Base-by-base conservation (phyloP, 2,113 vertebrate genomes). In the Megaceryle torquata region DNA sequence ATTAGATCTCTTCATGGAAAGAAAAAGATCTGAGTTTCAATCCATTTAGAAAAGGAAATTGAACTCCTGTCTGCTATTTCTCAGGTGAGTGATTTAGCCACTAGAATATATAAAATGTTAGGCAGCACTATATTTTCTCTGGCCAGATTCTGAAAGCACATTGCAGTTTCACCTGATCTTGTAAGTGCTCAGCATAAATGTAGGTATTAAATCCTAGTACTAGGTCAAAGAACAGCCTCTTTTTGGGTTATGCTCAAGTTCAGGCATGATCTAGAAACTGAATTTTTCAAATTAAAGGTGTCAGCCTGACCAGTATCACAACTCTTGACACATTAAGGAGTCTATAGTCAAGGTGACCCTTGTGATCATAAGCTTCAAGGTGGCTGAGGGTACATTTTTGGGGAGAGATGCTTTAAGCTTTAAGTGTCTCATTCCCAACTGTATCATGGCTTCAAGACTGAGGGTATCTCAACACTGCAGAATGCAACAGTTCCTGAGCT, bases 41-140 rank as follows among this genome's bases (percentile, higher is more conserved):
- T 37, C 11, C 24, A 77, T 83, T 91, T 86, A 88, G 37, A 77
- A 91, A 74, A 65, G 41, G 63, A 88, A 94, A 87, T 76, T 84
- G 46, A 71, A 70, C 3, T 86, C 19, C 37, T 54, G 39, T 56
- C 35, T 87, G 19, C 15, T 56, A 16, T 83, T 83, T 56, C 82
- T 86, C 63, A 90, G 53, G 33, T 93, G 86, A 77, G 54, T 0
- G 0, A 77, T 92, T 88, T 43, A 77, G 13, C 28, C 41, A 24
- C 53, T 59, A 50, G 25, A 77, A 63, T 77, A 74, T 56, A 82
- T 70, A 43, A 85, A 60, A 31, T 5, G 0, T 79, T 76, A 68
- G 16, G 17, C 63, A 85, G 11, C 5, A 39, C 9, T 82, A 0
- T 37, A 50, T 77, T 82, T 91, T 70, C 44, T 65, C 41, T 82